Base-by-base conservation (phyloP, 1,140 invertebrate genomes). In the Popillia japonica region DNA sequence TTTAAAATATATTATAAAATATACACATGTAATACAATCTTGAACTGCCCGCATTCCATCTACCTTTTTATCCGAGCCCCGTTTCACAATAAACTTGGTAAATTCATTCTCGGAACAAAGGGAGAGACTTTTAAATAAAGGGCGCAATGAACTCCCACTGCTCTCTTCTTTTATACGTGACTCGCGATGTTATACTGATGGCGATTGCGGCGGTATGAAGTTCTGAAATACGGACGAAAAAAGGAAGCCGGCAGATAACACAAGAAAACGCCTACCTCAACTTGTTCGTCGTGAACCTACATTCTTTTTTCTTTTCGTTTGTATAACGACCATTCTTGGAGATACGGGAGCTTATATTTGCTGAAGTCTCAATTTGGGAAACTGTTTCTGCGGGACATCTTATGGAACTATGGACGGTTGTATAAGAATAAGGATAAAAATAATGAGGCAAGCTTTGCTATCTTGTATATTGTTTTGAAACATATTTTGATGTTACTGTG, bases 101-200 rank as follows among this genome's bases (percentile, higher is more conserved):
- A 44, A 44, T 44, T 44, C 42, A 14, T 44, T 14, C 14, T 6
- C 48, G 3, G 48, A 55, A 55, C 48, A 55, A 55, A 55, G 4
- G 48, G 17, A n/a, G 48, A 11, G 9, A 55, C 48, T 55, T 55
- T 55, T 55, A 55, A 55, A 55, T 55, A 55, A 55, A n/a, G 48
- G 14, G 4, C 11, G 48, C 48, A 17, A 55, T 55, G 48, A 55
- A 55, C 48, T 55, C 48, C 48, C 14, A n/a, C 48, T 14, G 48
- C 14, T 55, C 48, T 55, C 2, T 55, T 55, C 48, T 55, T 55
- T 55, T 55, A 55, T 55, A 55, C 48, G 48, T 17, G 48, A 55
- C 48, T 14, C 48, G 14, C 48, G 11, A 55, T 14, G 48, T 55
- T 17, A 14, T 14, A 55, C 48, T 55, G 10, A 17, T n/a, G 48